Evolutionary conservation across 1,140 invertebrate species (phyloP).

Genomic region (Atta cephalotes): DNA sequence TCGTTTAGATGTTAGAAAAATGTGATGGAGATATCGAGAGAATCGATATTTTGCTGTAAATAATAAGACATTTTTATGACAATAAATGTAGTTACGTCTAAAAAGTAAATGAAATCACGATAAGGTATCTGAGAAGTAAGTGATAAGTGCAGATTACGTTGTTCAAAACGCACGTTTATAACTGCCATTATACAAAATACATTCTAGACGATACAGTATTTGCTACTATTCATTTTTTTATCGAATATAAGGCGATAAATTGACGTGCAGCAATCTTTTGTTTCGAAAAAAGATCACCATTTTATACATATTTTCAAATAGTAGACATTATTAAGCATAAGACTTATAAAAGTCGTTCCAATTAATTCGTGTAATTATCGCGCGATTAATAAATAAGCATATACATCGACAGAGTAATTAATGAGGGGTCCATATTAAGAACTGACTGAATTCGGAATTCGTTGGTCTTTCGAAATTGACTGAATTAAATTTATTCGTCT

Average conservation of each 20-base stretch:
- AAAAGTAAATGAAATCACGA: slow-evolving; percentile 16
- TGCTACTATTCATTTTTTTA: slow-evolving; percentile 11
- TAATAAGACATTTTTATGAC: slow-evolving; percentile 76
- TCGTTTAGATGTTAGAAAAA: background rate
- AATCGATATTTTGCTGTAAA: slow-evolving; percentile 66
- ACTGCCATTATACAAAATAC: slow-evolving; percentile 24
- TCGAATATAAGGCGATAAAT: background rate
- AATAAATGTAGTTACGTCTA: slow-evolving; percentile 70
- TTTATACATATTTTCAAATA: slow-evolving; percentile 21
- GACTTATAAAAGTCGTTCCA: background rate
- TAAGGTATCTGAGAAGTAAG: slow-evolving; percentile 22
- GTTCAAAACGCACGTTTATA: slow-evolving; percentile 37
- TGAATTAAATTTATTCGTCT: slow-evolving; percentile 44
- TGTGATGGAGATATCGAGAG: slow-evolving; percentile 6
- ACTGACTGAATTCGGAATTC: slow-evolving; percentile 11
- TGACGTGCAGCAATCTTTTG: background rate
- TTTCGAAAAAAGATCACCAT: background rate
- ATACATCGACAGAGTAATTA: slow-evolving; percentile 20
- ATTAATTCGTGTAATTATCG: slow-evolving; percentile 36
- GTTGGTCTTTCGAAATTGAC: slow-evolving; percentile 40
- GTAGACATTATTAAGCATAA: background rate
- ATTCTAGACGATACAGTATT: background rate
- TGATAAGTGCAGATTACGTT: slow-evolving; percentile 10
- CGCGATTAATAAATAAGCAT: background rate
- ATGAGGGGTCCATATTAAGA: slow-evolving; percentile 30